phyloP scores from a whole-genome alignment of 2,888 invertebrate genomes.

The Lissonota sp. region DNA sequence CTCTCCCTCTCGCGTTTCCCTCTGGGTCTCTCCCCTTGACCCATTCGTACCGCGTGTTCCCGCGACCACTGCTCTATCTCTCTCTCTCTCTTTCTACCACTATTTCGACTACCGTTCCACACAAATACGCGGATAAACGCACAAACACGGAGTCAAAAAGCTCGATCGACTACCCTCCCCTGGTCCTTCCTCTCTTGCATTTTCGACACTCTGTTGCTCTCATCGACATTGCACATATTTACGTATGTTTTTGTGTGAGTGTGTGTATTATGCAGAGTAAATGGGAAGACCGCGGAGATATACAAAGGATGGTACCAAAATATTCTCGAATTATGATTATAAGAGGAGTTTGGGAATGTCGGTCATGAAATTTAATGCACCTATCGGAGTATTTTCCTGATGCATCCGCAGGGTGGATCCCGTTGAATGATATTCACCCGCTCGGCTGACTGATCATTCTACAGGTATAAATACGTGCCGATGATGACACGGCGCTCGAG shows the following conservation, averaged over 20 bases:
- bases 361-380: constrained; percentile 65
- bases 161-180: constrained; percentile 11
- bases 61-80: constrained; percentile 47
- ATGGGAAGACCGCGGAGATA: constrained; percentile 20
- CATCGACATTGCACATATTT: constrained; percentile 8
- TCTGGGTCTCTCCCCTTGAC: constrained; percentile 12
- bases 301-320: constrained; percentile 44
- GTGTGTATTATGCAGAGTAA: not conserved
- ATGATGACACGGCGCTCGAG: not conserved
- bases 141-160: not conserved
- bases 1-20: constrained; percentile 11
- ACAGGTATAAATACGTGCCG: not conserved
- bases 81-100: constrained; percentile 23
- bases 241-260: not conserved
- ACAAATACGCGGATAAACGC: constrained; percentile 8
- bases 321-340: constrained; percentile 59
- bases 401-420: constrained; percentile 2
- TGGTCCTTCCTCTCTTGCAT: constrained; percentile 1
- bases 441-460: constrained; percentile 48
- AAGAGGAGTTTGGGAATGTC: constrained; percentile 60
- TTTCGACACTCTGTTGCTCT: constrained; percentile 65
- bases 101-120: constrained; percentile 30
- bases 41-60: constrained; percentile 52
- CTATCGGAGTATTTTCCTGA: constrained; percentile 33
- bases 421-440: constrained; percentile 36